A percentile compares a stretch with the other conserved stretches of the same genome.
These are phyloP conservation scores for Drosophila recens DNA, from an alignment of 2,888 invertebrate genomes.

Conservation along the genomic window DNA sequence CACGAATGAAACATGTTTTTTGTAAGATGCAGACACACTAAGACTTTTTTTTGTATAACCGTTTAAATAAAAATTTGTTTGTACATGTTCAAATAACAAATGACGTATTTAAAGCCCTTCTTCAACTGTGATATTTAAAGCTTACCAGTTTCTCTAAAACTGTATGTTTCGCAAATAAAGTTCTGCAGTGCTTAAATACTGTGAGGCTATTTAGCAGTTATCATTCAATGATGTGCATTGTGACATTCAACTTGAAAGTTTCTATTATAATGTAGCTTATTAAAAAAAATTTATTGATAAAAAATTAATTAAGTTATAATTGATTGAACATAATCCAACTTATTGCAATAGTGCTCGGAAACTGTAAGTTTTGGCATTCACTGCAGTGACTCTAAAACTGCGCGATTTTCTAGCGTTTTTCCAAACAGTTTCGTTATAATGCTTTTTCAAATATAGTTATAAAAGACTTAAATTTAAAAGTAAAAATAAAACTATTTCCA, in stretches of 20 bases:
- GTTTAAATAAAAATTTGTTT: too few relatives aligned
- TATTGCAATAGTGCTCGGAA: neutral
- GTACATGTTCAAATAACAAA: neutral
- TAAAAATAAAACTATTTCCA: neutral
- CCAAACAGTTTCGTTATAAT: neutral
- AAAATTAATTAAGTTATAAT: too few relatives aligned
- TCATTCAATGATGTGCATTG: too few relatives aligned
- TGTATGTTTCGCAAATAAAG: neutral
- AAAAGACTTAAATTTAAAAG: neutral
- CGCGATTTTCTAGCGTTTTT: neutral
- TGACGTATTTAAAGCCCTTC: neutral
- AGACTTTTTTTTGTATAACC: too few relatives aligned
- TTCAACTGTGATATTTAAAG: neutral
- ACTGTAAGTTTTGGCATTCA: neutral
- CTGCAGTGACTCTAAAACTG: neutral
- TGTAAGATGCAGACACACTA: neutral
- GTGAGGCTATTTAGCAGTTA: too few relatives aligned
- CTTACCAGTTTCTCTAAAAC: neutral
- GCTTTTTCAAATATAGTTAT: too few relatives aligned
- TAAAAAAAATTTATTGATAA: too few relatives aligned
- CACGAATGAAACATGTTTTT: neutral
- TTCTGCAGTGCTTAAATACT: too few relatives aligned
- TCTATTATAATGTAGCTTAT: too few relatives aligned
- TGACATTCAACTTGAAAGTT: too few relatives aligned
- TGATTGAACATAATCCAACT: neutral